Evolutionary conservation across 2,888 invertebrate genomes (phyloP), one percentile per base, ranked within the genome.

Genomic region (Conomelus anceps): DNA sequence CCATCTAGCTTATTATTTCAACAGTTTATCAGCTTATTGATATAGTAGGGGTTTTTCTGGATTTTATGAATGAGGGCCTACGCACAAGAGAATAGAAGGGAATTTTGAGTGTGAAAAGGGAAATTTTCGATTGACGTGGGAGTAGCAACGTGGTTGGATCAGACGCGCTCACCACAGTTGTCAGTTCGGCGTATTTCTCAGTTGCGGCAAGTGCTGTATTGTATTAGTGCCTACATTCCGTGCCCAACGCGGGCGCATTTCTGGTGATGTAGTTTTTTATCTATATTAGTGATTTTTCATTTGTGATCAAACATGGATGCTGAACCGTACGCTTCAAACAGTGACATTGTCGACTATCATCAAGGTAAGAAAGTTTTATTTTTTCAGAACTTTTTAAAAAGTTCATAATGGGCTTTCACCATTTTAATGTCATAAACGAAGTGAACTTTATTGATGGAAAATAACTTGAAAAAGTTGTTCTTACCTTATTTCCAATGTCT

Each of bases 331-430:
- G 86, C 86, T 20, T 24, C 86, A 24, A 23, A 24, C 86, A 86
- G 86, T 24, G 86, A 86, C 24, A 86, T 86, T 22, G 24, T 86
- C 24, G 86, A 86, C 29, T 86, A 86, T 24, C 86, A 86, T 26
- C 86, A 86, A 29, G 86, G 86, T 86, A 13, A 86, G 86, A n/a
- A 3, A 41, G 13, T 13, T n/a, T 63, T 63, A 63, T 63, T n/a
- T 3, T 4, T n/a, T 63, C 4, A 13, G n/a, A 63, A 9, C n/a
- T 63, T n/a, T n/a, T 63, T n/a, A 3, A n/a, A 63, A 63, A 63
- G n/a, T 63, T 63, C 13, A 17, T 34, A 13, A 13, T 34, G 11
- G 11, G 17, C 34, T 34, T 34, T 34, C 13, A 9, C 11, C 4
- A 34, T n/a, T n/a, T n/a, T n/a, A n/a, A n/a, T n/a, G n/a, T n/a